Evolutionary conservation across 2,113 vertebrate species (phyloP).

Genomic region (Psettodes erumei): DNA sequence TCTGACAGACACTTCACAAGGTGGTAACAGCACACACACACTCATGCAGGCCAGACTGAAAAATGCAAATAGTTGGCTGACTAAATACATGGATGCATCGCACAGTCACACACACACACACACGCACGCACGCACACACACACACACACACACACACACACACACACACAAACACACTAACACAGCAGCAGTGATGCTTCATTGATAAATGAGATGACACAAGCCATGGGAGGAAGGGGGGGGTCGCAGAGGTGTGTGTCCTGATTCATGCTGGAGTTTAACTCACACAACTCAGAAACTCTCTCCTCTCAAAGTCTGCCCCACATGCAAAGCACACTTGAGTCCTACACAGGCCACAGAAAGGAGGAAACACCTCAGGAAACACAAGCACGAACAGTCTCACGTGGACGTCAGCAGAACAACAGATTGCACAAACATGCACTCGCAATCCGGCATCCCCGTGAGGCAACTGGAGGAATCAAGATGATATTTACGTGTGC

Average conservation of each 20-base stretch:
- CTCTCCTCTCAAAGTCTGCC: not conserved
- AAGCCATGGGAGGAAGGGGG: conserved; percentile 21
- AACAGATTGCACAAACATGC: conserved; percentile 73
- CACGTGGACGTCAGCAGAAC: conserved; percentile 65
- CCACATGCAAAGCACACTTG: conserved; percentile 12
- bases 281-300: conserved; percentile 43
- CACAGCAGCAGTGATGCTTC: conserved; percentile 36
- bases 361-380: too few relatives aligned
- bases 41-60: conserved; percentile 6
- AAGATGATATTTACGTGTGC: conserved; percentile 57
- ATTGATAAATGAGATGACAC: conserved; percentile 56
- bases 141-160: conserved; percentile 3
- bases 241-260: conserved; percentile 51
- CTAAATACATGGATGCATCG: too few relatives aligned
- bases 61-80: conserved; percentile 23
- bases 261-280: conserved; percentile 50
- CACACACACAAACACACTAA: not conserved
- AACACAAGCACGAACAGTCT: conserved; percentile 47
- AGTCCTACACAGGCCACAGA: conserved; percentile 19
- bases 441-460: conserved; percentile 53
- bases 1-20: conserved; percentile 60
- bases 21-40: conserved; percentile 11
- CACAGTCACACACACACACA: not conserved
- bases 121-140: conserved; percentile 6
- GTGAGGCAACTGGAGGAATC: conserved; percentile 44